These are phyloP conservation scores for Tokudaia muenninki DNA, from an alignment of 2,797 vertebrate species.

Conservation along the genomic window DNA sequence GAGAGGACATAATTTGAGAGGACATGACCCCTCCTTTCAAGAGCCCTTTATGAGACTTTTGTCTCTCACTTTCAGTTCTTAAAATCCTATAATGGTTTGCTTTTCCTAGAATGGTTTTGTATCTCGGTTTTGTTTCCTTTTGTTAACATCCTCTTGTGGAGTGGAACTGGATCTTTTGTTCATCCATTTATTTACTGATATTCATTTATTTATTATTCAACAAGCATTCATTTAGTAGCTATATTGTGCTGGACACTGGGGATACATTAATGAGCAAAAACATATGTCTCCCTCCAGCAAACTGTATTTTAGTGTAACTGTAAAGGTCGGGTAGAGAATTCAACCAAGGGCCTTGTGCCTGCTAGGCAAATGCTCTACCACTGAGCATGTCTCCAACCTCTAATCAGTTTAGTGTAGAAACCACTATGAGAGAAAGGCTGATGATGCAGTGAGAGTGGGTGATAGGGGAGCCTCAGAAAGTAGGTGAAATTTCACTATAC, in stretches of 20 bases:
- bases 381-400: neutral
- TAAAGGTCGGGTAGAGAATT: neutral
- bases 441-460: neutral
- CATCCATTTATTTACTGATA: neutral
- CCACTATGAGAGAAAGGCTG: neutral
- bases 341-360: neutral
- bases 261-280: neutral
- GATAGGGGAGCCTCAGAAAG: neutral
- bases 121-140: neutral
- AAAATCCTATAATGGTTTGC: neutral
- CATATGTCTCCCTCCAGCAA: neutral
- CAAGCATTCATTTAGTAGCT: constrained; percentile 14
- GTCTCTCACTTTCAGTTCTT: neutral
- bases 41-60: constrained; percentile 40
- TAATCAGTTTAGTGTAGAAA: neutral
- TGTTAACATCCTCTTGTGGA: constrained; percentile 2
- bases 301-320: neutral
- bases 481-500: neutral
- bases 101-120: neutral
- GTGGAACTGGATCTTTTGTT: constrained; percentile 3
- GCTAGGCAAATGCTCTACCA: neutral
- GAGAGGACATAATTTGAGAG: neutral
- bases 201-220: neutral
- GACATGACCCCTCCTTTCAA: constrained; percentile 1
- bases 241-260: neutral